Conservation (phyloP, 2,888 invertebrate species). For the Odontothrips loti region DNA sequence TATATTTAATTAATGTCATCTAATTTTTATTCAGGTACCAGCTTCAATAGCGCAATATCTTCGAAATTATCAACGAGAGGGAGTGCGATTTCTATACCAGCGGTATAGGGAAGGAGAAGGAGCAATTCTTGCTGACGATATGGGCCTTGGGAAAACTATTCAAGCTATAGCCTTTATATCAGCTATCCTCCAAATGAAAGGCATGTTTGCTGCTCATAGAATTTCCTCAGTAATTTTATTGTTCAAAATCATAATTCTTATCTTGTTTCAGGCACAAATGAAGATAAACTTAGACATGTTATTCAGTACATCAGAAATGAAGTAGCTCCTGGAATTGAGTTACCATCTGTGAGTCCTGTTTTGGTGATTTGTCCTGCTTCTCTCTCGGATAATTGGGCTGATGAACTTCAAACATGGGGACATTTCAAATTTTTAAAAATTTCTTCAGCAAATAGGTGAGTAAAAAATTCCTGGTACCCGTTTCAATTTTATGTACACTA, state of each 20-base stretch:
- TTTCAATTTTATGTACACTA: too few relatives aligned
- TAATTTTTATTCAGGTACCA: not conserved
- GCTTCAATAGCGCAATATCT: not conserved
- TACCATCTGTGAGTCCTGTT: not conserved
- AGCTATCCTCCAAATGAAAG: slow-evolving; percentile 14
- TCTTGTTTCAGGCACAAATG: not conserved
- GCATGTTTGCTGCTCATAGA: not conserved
- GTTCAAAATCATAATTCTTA: not conserved
- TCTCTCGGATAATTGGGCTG: not conserved
- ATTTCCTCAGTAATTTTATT: too few relatives aligned
- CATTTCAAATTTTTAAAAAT: not conserved
- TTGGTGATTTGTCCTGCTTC: not conserved
- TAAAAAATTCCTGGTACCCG: not conserved
- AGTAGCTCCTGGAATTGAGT: not conserved
- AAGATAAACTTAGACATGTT: not conserved
- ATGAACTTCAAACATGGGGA: slow-evolving; percentile 11
- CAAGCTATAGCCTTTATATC: slow-evolving; percentile 9
- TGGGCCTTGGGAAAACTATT: not conserved
- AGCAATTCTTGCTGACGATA: not conserved
- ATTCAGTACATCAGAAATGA: not conserved
- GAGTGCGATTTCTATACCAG: not conserved
- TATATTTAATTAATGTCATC: not conserved
- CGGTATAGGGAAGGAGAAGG: not conserved
- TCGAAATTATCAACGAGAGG: not conserved
- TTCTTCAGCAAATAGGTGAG: not conserved